Percentiles rank a stretch among this genome's conserved stretches.
Evolutionary conservation across 2,797 vertebrate species (phyloP).

Genomic region (Argyrosomus regius): DNA sequence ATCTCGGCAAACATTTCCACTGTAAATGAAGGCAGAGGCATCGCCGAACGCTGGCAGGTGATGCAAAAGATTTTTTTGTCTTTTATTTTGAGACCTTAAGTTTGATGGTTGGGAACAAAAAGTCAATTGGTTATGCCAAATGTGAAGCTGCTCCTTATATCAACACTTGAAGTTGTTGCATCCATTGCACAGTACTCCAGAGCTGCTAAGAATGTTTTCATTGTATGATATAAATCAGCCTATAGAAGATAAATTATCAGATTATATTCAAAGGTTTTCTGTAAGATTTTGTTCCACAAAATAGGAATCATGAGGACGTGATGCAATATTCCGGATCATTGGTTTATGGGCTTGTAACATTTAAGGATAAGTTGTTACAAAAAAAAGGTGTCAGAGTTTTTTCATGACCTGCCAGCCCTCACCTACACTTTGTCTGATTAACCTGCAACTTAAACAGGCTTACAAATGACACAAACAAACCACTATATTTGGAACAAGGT

Average conservation of each 20-base stretch:
- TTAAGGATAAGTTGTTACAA: not conserved
- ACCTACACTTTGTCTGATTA: not conserved
- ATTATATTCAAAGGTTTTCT: not conserved
- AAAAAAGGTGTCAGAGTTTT: not conserved
- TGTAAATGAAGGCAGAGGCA: not conserved
- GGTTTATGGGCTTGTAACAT: not conserved
- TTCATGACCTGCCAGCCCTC: not conserved
- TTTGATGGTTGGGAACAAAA: not conserved
- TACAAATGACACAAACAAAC: no score
- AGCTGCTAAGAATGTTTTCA: not conserved
- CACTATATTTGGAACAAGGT: not conserved
- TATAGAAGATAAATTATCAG: not conserved
- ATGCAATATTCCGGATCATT: not conserved
- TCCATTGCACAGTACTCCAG: not conserved
- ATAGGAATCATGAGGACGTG: not conserved
- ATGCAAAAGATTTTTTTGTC: not conserved
- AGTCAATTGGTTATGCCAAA: not conserved
- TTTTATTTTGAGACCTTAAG: not conserved
- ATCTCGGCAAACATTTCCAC: slow-evolving; percentile 15
- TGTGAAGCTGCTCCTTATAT: slow-evolving; percentile 10
- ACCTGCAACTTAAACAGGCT: not conserved
- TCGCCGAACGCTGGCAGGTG: not conserved
- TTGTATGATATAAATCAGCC: not conserved
- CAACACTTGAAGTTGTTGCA: not conserved
- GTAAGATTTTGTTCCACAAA: not conserved